phyloP scores from a whole-genome alignment of 2,888 invertebrate genomes.

The Smittia sp. region DNA sequence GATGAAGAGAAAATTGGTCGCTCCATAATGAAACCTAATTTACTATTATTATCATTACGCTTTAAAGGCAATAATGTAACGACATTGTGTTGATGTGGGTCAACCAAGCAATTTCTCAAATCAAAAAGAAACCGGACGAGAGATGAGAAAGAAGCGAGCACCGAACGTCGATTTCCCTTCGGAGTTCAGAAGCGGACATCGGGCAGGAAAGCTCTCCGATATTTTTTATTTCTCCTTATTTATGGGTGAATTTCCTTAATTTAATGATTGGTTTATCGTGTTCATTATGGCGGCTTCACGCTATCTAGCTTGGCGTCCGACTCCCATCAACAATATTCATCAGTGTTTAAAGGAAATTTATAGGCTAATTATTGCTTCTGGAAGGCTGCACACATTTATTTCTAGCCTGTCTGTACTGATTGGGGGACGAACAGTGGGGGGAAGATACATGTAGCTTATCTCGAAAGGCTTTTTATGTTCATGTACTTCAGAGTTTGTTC shows the following conservation, averaged over 20 bases:
- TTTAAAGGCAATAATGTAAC: conserved; percentile 36
- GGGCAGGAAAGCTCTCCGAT: conserved; percentile 29
- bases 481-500: neutral
- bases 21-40: conserved; percentile 33
- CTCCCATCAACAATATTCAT: conserved; percentile 8
- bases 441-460: neutral
- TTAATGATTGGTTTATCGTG: conserved; percentile 36
- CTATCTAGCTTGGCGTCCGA: neutral
- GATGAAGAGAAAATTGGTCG: neutral
- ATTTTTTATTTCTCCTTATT: conserved; percentile 32
- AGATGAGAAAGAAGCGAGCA: neutral
- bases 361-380: conserved; percentile 32
- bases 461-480: neutral
- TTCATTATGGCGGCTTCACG: conserved; percentile 16
- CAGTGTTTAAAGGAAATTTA: conserved; percentile 25
- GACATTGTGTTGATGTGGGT: conserved; percentile 36
- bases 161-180: conserved; percentile 18
- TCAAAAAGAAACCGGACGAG: conserved; percentile 4
- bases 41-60: conserved; percentile 37
- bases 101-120: conserved; percentile 23
- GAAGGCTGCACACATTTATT: conserved; percentile 1
- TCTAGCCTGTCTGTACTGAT: neutral
- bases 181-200: conserved; percentile 7
- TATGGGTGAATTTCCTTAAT: conserved; percentile 35
- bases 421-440: neutral